Evolutionary conservation across 1,140 invertebrate genomes (phyloP), one percentile per base, ranked within the genome.

Genomic region (Pissodes strobi): DNA sequence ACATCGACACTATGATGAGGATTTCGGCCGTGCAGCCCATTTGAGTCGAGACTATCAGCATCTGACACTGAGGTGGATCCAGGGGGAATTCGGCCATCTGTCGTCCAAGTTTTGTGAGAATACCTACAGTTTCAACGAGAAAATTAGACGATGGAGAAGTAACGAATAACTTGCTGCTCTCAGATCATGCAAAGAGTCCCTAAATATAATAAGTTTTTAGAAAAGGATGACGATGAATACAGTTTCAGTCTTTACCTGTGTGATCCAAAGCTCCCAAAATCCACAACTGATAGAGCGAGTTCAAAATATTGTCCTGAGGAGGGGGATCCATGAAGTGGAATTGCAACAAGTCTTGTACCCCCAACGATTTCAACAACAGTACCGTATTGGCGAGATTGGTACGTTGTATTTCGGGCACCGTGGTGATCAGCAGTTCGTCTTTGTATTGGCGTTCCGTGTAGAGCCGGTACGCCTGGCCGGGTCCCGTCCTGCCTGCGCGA

Each of bases 301-400:
- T 99, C 9, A 99, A 81, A 75, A 99, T 98, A 72, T 99, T 99
- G 76, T 99, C 97, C 85, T 95, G 91, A 2, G 98, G 97, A 5
- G 98, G 97, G 9, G 97, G 95, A 78, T 99, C 98, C 98, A 99
- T 99, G 73, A 99, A 99, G 78, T 99, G 97, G 78, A 99, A 99
- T 52, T 95, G 92, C 15, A 99, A 79, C 12, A 99, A 82, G 82
- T 99, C 94, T 72, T 98, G 91, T 1, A 99, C 97, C 1, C 94
- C 93, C 0, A 99, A 80, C 0, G 95, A 98, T 79, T 99, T 99
- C 0, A 99, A 80, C 19, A 99, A 79, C 6, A 99, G 79, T n/a
- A 99, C 96, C 0, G 98, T 98, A 78, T 99, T 99, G 0, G 97
- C 94, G 37, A 99, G 81, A 81, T 99, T 99, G 0, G 97, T 99